Conservation (phyloP, 2,797 vertebrate species). For the Rhinichthys osculus region DNA sequence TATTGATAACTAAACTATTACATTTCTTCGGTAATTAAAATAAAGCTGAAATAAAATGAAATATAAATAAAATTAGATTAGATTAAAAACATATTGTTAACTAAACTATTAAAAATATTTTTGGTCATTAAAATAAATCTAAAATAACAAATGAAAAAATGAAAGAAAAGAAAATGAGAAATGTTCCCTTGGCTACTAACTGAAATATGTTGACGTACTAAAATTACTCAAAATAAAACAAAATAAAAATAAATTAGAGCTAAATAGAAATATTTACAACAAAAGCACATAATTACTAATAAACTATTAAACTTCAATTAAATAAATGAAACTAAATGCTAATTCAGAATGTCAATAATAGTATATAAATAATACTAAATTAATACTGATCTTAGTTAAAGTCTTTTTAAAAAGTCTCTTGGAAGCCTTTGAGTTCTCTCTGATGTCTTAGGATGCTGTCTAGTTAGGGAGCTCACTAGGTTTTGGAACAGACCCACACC, state of each 20-base stretch:
- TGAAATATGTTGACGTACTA: no score
- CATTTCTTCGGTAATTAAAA: neutral
- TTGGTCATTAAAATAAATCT: neutral
- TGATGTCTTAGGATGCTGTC: neutral
- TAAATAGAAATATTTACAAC: neutral
- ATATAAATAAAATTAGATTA: neutral
- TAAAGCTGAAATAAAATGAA: neutral
- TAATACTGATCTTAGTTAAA: neutral
- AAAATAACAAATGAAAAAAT: neutral
- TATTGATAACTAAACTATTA: no score
- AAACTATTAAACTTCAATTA: no score
- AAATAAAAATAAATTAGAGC: neutral
- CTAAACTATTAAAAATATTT: neutral
- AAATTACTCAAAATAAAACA: no score
- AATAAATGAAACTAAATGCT: neutral
- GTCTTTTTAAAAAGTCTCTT: no score
- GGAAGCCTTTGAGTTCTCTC: conserved; percentile 36
- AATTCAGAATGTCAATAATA: neutral
- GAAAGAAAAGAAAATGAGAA: neutral
- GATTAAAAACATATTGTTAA: no score
- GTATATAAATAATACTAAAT: neutral
- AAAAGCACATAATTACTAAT: neutral
- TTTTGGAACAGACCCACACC: neutral
- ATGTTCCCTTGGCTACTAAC: neutral
- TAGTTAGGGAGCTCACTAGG: neutral